Percentiles rank a stretch among this genome's conserved stretches.
These are phyloP conservation scores for Nyctibius grandis DNA, from an alignment of 2,797 vertebrate species.

Conservation along the genomic window DNA sequence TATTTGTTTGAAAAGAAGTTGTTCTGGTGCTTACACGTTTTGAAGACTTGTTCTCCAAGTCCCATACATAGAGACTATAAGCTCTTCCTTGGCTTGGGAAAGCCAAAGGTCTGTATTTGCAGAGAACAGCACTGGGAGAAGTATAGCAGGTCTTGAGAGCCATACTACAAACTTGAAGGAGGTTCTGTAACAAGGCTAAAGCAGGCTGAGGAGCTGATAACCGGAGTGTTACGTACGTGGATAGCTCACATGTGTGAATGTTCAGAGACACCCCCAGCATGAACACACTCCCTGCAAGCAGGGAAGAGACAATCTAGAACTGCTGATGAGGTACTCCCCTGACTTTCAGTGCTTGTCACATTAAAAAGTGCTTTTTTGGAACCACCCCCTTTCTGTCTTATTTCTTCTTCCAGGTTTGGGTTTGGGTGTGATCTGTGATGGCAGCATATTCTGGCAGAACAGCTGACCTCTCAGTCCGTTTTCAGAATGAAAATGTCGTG, in stretches of 20 bases:
- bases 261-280: not conserved
- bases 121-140: not conserved
- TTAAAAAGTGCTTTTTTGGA: not conserved
- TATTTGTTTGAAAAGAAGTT: not conserved
- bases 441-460: not conserved
- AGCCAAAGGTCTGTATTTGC: not conserved
- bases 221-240: rapidly evolving
- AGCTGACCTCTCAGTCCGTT: not conserved
- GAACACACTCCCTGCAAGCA: not conserved
- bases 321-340: not conserved
- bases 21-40: not conserved
- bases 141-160: not conserved
- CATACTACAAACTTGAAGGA: not conserved
- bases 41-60: not conserved
- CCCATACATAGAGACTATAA: not conserved
- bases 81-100: not conserved
- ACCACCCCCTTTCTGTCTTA: not conserved
- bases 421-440: not conserved
- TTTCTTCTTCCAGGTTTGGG: not conserved
- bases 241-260: not conserved
- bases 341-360: not conserved
- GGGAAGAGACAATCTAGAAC: not conserved
- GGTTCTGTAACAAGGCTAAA: not conserved
- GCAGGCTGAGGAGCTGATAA: not conserved
- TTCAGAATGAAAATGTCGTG: not conserved